Evolutionary conservation across 23 tunicate genomes (phyloP).

Genomic region (Ciona savignyi): DNA sequence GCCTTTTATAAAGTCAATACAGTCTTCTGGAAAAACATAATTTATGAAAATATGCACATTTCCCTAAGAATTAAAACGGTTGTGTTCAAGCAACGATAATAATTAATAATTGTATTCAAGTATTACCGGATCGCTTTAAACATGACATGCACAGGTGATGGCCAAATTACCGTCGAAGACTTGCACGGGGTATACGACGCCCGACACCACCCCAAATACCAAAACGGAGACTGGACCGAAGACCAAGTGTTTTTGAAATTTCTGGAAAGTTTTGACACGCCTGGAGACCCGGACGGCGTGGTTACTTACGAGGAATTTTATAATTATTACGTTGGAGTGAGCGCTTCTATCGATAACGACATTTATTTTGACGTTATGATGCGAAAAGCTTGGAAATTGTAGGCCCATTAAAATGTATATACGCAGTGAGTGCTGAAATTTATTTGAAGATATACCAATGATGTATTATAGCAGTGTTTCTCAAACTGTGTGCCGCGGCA

Average conservation of each 20-base stretch:
- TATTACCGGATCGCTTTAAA: too few species aligned
- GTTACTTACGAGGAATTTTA: conserved; percentile 83
- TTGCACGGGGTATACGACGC: conserved; percentile 74
- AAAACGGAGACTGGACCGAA: conserved; percentile 85
- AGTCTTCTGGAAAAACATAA: too few species aligned
- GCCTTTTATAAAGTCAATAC: too few species aligned
- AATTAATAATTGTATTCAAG: too few species aligned
- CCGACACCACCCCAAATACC: conserved; percentile 68
- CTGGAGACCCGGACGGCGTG: conserved; percentile 61
- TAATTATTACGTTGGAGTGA: conserved; percentile 84
- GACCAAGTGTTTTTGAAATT: conserved; percentile 66
- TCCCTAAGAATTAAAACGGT: too few species aligned
- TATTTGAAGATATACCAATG: too few species aligned
- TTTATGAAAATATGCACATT: too few species aligned
- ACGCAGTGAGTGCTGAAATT: too few species aligned
- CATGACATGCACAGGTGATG: conserved; percentile 78
- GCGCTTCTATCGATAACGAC: conserved; percentile 83
- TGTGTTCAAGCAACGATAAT: too few species aligned
- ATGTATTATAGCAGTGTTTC: too few species aligned
- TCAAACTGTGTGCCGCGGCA: too few species aligned
- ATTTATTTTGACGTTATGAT: conserved; percentile 90
- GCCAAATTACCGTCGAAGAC: conserved; percentile 77
- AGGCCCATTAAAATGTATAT: too few species aligned
- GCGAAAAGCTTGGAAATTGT: conserved; percentile 90
- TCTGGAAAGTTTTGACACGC: conserved; percentile 68